A percentile compares a stretch with the other conserved stretches of the same genome.
Evolutionary conservation across 1,140 invertebrate genomes (phyloP).

Genomic region (Drosophila dunni): DNA sequence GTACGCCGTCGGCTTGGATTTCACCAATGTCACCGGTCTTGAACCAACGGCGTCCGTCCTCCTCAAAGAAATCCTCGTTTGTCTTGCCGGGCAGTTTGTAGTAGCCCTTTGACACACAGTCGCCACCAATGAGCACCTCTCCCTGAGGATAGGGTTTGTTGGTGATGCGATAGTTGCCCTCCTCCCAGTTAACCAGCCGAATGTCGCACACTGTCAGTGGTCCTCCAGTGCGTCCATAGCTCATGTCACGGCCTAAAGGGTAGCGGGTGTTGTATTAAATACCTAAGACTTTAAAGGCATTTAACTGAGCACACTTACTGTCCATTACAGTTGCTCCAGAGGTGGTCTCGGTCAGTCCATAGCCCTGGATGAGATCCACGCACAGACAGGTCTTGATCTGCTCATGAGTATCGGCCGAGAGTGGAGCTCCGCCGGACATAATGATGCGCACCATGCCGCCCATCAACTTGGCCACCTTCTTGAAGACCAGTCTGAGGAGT

Average conservation of each 20-base stretch:
- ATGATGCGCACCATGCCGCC: conserved; percentile 95
- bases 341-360: conserved; percentile 98
- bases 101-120: conserved; percentile 96
- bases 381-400: conserved; percentile 97
- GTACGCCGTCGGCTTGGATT: conserved; percentile 94
- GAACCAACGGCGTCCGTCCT: conserved; percentile 94
- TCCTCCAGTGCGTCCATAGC: conserved; percentile 93
- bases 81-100: conserved; percentile 96
- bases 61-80: conserved; percentile 94
- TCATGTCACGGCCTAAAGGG: conserved; percentile 73
- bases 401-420: conserved; percentile 97
- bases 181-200: conserved; percentile 96
- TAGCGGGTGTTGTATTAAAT: background rate
- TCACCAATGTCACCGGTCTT: conserved; percentile 98
- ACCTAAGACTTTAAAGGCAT: background rate
- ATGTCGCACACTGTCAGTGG: conserved; percentile 95
- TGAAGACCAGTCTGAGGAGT: conserved; percentile 88
- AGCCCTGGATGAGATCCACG: conserved; percentile 95
- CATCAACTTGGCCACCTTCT: conserved; percentile 91
- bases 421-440: conserved; percentile 96
- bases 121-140: conserved; percentile 96
- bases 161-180: conserved; percentile 95
- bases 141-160: conserved; percentile 96
- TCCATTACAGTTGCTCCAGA: conserved; percentile 96
- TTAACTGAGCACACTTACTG: conserved; percentile 85